These are phyloP conservation scores for Catonia carolina DNA, from an alignment of 2,888 invertebrate species.

Conservation along the genomic window DNA sequence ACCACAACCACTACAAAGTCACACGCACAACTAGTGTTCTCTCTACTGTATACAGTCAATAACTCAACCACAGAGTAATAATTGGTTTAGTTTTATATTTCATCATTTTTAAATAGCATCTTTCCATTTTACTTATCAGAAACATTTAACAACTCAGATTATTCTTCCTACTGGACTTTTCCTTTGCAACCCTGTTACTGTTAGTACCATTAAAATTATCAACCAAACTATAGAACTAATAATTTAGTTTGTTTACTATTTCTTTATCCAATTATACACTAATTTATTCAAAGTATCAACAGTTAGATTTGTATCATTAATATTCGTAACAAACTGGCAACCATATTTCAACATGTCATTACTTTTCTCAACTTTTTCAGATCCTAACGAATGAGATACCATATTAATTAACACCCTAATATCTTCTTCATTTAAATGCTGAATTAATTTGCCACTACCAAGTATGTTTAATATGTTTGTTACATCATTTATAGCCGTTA, in stretches of 20 bases:
- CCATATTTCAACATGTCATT: not conserved
- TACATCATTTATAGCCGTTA: not conserved
- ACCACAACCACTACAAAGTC: too few species aligned
- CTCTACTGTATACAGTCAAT: too few species aligned
- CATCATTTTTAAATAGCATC: too few species aligned
- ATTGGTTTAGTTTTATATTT: too few species aligned
- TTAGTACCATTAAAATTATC: too few species aligned
- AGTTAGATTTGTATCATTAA: not conserved
- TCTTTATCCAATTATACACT: not conserved
- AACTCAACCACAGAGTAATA: too few species aligned
- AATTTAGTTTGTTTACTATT: not conserved
- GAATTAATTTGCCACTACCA: not conserved
- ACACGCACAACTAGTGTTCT: too few species aligned
- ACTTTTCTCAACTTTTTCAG: not conserved
- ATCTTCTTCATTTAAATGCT: not conserved
- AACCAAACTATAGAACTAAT: too few species aligned
- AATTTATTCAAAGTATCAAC: not conserved
- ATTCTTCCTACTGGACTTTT: too few species aligned
- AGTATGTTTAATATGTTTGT: not conserved
- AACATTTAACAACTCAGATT: too few species aligned
- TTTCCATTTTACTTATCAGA: too few species aligned
- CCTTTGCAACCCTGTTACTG: too few species aligned
- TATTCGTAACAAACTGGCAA: not conserved
- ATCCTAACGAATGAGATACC: not conserved
- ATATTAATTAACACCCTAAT: not conserved